These are phyloP conservation scores for Vanessa tameamea DNA, from an alignment of 1,140 invertebrate species.

Conservation along the genomic window DNA sequence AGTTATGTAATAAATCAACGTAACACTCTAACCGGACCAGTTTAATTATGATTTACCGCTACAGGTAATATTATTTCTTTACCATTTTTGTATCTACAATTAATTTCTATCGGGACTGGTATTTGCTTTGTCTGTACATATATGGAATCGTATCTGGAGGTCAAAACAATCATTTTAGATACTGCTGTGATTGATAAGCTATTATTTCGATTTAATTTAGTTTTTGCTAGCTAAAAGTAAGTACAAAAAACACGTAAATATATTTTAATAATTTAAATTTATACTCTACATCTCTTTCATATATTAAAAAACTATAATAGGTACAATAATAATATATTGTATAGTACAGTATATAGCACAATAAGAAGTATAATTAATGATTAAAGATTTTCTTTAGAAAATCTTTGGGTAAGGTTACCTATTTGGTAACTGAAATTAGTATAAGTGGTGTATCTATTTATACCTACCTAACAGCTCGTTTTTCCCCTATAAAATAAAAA, in stretches of 20 bases:
- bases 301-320: too few relatives aligned
- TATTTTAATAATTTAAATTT: too few relatives aligned
- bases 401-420: too few relatives aligned
- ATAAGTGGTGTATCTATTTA: too few relatives aligned
- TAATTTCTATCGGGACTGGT: conserved; percentile 30
- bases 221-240: not conserved
- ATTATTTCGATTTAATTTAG: not conserved
- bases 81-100: conserved; percentile 32
- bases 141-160: conserved; percentile 25
- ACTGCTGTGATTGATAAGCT: conserved; percentile 14
- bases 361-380: too few relatives aligned
- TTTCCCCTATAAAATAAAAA: too few relatives aligned
- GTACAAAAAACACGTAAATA: not conserved
- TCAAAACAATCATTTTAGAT: conserved; percentile 23
- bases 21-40: conserved; percentile 16
- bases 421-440: too few relatives aligned
- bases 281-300: too few relatives aligned
- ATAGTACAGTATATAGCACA: too few relatives aligned
- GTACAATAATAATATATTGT: too few relatives aligned
- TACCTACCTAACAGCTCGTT: too few relatives aligned
- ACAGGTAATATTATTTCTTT: conserved; percentile 24
- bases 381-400: too few relatives aligned
- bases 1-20: conserved; percentile 30
- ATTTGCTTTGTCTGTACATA: conserved; percentile 26
- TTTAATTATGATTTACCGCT: conserved; percentile 33